These are phyloP conservation scores for Okamejei kenojei DNA, from an alignment of 2,797 vertebrate species.

Conservation along the genomic window DNA sequence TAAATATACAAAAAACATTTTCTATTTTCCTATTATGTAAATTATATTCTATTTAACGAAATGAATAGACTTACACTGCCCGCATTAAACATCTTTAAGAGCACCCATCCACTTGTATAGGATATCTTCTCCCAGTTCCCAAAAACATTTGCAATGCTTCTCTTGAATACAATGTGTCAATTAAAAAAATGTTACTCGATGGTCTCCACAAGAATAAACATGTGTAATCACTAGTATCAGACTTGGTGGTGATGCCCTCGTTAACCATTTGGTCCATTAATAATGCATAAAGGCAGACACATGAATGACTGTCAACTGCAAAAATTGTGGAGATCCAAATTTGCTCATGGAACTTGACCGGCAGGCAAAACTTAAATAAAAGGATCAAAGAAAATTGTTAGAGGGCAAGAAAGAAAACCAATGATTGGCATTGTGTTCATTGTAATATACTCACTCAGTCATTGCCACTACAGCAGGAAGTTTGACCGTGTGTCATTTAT, in stretches of 20 bases:
- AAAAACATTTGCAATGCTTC: not conserved
- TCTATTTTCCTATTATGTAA: no score
- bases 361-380: not conserved
- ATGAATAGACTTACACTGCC: no score
- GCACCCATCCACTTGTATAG: not conserved
- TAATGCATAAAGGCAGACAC: not conserved
- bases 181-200: not conserved
- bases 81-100: no score
- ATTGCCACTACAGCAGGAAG: not conserved
- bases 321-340: not conserved
- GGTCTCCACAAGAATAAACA: not conserved
- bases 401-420: not conserved
- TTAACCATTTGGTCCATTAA: not conserved
- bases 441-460: not conserved
- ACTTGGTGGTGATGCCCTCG: not conserved
- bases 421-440: not conserved
- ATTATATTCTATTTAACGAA: no score
- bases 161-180: not conserved
- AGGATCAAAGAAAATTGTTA: not conserved
- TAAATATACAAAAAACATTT: no score
- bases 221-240: not conserved
- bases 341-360: not conserved
- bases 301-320: not conserved
- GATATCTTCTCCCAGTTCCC: not conserved
- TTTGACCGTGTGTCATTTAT: no score